Evolutionary conservation across 2,113 vertebrate genomes (phyloP).

Genomic region (Megaleporinus macrocephalus): DNA sequence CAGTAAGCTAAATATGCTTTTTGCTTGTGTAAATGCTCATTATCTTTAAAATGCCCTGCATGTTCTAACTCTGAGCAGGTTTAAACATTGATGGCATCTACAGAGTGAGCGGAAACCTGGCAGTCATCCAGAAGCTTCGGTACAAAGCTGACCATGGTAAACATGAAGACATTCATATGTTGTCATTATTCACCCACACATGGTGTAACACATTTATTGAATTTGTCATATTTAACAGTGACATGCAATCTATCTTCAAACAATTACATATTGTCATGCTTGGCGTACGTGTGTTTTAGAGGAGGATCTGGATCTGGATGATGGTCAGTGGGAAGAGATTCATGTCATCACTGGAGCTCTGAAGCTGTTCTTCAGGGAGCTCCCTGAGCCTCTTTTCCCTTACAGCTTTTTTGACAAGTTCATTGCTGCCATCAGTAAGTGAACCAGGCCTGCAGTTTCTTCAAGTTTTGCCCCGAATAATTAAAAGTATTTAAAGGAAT

Average conservation of each 20-base stretch:
- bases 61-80: constrained; percentile 67
- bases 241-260: not conserved
- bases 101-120: constrained; percentile 92
- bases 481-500: too few species aligned
- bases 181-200: not conserved
- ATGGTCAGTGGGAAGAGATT: constrained; percentile 91
- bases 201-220: not conserved
- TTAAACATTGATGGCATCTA: constrained; percentile 91
- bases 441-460: not conserved
- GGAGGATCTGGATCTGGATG: constrained; percentile 89
- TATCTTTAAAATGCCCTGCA: not conserved
- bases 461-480: not conserved
- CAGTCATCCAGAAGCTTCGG: constrained; percentile 91
- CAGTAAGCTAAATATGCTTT: not conserved
- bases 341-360: constrained; percentile 91
- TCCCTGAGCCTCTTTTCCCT: constrained; percentile 89
- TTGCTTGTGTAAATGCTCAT: too few species aligned
- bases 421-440: constrained; percentile 90
- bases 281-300: constrained; percentile 59
- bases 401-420: constrained; percentile 87
- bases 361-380: constrained; percentile 92
- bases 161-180: not conserved
- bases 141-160: constrained; percentile 91
- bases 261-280: not conserved
- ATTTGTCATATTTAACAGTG: not conserved